Evolutionary conservation across 1,140 invertebrate species (phyloP).

Genomic region (Thrips palmi): DNA sequence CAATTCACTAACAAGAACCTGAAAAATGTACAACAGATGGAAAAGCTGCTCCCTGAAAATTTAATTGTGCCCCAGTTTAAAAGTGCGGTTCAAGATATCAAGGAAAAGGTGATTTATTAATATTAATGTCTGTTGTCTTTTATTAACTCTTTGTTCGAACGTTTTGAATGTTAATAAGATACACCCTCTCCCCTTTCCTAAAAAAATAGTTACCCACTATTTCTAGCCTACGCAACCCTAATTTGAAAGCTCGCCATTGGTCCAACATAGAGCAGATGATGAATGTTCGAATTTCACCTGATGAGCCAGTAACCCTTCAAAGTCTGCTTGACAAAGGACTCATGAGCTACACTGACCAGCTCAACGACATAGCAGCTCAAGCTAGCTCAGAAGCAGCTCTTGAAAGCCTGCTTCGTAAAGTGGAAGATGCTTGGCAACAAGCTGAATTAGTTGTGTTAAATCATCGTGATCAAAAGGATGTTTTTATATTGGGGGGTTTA

Average conservation of each 20-base stretch:
- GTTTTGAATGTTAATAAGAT: constrained; percentile 3
- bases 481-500: constrained; percentile 58
- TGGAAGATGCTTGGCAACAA: constrained; percentile 62
- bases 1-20: constrained; percentile 40
- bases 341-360: constrained; percentile 46
- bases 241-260: constrained; percentile 61
- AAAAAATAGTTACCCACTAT: constrained; percentile 44
- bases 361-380: constrained; percentile 66
- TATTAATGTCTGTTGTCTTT: constrained; percentile 2
- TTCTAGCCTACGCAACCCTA: constrained; percentile 52
- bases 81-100: constrained; percentile 36
- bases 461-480: constrained; percentile 62
- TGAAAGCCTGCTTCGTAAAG: constrained; percentile 58
- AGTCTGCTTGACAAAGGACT: constrained; percentile 48
- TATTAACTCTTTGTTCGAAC: constrained; percentile 8
- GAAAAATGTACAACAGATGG: constrained; percentile 54
- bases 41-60: constrained; percentile 36
- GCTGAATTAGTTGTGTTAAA: constrained; percentile 56
- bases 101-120: constrained; percentile 36
- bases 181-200: constrained; percentile 6
- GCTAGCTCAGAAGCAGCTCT: constrained; percentile 69
- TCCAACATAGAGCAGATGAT: constrained; percentile 55
- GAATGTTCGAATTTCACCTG: constrained; percentile 45
- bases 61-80: not conserved
- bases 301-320: constrained; percentile 40